Evolutionary conservation across 2,888 invertebrate species (phyloP).

Genomic region (Camptogramma bilineatum): DNA sequence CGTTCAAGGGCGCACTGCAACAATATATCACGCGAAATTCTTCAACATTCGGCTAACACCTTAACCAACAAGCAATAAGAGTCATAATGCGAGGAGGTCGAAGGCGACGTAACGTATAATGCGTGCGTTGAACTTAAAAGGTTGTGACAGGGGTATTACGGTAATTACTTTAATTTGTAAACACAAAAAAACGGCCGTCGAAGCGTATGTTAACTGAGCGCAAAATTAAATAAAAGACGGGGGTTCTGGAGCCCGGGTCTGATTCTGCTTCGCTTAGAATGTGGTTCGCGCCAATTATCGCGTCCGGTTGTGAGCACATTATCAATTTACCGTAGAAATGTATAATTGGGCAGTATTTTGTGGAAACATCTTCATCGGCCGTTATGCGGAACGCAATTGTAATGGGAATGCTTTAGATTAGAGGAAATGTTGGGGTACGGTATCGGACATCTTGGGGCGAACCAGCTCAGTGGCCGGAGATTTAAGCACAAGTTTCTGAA

Average conservation of each 20-base stretch:
- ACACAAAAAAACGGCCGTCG: conserved; percentile 76
- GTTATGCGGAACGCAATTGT: conserved; percentile 47
- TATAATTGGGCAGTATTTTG: conserved; percentile 57
- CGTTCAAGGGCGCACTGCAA: conserved; percentile 70
- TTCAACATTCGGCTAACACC: conserved; percentile 61
- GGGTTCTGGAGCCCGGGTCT: conserved; percentile 20
- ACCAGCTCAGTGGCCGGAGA: conserved; percentile 23
- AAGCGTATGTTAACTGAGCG: conserved; percentile 61
- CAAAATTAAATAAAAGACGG: conserved; percentile 65
- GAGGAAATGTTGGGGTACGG: conserved; percentile 26
- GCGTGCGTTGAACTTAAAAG: conserved; percentile 82
- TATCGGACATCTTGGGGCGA: conserved; percentile 47
- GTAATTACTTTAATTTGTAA: conserved; percentile 83
- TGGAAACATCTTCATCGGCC: conserved; percentile 50
- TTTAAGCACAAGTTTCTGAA: conserved; percentile 13
- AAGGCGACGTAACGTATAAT: conserved; percentile 58
- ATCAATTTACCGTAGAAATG: conserved; percentile 61
- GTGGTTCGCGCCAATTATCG: conserved; percentile 61
- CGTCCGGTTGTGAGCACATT: conserved; percentile 57
- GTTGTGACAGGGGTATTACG: conserved; percentile 80
- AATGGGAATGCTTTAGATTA: conserved; percentile 26
- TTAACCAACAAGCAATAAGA: conserved; percentile 62
- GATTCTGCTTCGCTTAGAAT: conserved; percentile 48
- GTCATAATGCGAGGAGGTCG: conserved; percentile 52
- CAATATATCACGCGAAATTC: conserved; percentile 67